Evolutionary conservation across 2,113 vertebrate species (phyloP), one percentile per base, ranked within the genome.

Genomic region (Raja brachyura): DNA sequence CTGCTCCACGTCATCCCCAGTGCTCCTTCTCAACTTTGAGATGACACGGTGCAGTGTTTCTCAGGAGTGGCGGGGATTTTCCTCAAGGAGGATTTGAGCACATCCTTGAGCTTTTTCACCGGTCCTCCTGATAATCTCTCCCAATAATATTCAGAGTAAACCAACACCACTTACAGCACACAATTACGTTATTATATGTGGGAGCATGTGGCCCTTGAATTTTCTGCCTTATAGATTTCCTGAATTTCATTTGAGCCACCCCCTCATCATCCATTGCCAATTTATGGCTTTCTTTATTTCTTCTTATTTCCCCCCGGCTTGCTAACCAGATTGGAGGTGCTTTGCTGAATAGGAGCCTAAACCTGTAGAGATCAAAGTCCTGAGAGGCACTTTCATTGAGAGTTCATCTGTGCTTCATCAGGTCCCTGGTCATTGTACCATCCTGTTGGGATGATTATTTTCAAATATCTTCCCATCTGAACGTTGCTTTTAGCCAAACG

Each of bases 361-460:
- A 61, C 59, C 4, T 48, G 16, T 18, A 9, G 88, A 25, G 31
- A 18, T 70, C 61, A 39, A 66, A 90, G 39, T 68, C 31, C 88
- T 14, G 31, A 70, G 31, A 70, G 28, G 68, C 16, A 13, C 85
- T 31, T 31, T 39, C 18, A 11, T 73, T 9, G n/a, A 39, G 22
- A 70, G 31, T 31, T 90, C 18, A 90, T 11, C 68, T 20, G 68
- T 70, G 66, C n/a, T 68, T 90, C 33, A 70, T 90, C n/a, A 59
- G 88, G 70, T 33, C 88, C 20, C 31, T 3, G 20, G 18, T 68
- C 63, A 39, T 3, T 8, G 31, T 70, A 70, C 88, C 88, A 90
- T 70, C 88, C 88, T 70, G 88, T 70, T 39, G 88, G 88, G 31
- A 90, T 90, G 88, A 68, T 90, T 90, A 90, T 90, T 90, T 90